These are phyloP conservation scores for Monochamus alternatus DNA, from an alignment of 2,888 invertebrate species.

Conservation along the genomic window DNA sequence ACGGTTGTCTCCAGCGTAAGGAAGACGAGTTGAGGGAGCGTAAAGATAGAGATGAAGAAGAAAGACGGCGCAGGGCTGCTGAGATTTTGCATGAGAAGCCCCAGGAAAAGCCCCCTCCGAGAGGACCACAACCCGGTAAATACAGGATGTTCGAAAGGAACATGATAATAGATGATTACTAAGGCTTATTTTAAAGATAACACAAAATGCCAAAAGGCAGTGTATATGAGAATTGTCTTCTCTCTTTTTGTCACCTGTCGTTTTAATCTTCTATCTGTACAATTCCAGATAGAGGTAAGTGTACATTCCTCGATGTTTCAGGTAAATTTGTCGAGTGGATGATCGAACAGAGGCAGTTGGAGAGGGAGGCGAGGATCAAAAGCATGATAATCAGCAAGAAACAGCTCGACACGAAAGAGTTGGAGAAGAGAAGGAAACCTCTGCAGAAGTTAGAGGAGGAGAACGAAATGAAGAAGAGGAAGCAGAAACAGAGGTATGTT, in stretches of 20 bases:
- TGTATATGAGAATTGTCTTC: no score
- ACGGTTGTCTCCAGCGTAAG: conserved; percentile 59
- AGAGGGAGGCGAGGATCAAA: conserved; percentile 78
- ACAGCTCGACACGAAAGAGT: conserved; percentile 75
- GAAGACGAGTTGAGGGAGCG: conserved; percentile 67
- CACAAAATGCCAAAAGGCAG: no score
- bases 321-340: conserved; percentile 63
- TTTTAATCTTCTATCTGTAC: no score
- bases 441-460: conserved; percentile 75
- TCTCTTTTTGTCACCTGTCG: no score
- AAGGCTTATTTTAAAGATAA: no score
- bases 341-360: conserved; percentile 73
- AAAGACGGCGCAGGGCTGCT: conserved; percentile 67
- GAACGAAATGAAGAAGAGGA: conserved; percentile 74
- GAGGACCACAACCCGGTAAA: conserved; percentile 49
- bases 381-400: conserved; percentile 78
- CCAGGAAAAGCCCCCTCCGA: conserved; percentile 48
- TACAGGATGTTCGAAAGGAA: no score
- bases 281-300: no score
- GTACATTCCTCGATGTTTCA: conserved; percentile 50
- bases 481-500: conserved; percentile 69
- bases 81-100: conserved; percentile 65
- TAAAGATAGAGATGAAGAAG: conserved; percentile 70
- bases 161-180: no score
- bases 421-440: conserved; percentile 77